Conservation (phyloP, 2,888 invertebrate species). For the Cyaniris semiargus region DNA sequence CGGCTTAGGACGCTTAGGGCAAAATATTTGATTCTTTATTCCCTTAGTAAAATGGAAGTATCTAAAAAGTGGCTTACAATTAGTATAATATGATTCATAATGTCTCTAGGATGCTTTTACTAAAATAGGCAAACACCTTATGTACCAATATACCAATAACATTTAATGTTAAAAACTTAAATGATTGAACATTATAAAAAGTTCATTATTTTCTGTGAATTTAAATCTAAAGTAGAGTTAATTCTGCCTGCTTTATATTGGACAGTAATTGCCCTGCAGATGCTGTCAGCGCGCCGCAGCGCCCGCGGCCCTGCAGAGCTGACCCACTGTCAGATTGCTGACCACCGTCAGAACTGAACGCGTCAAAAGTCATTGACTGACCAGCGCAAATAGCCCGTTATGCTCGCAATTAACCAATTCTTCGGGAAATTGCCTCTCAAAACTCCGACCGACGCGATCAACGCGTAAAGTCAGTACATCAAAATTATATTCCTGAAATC, state of each 20-base stretch:
- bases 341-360: neutral
- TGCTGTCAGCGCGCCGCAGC: neutral
- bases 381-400: neutral
- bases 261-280: neutral
- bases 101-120: no score
- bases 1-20: no score
- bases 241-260: neutral
- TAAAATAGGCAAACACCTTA: no score
- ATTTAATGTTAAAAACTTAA: no score
- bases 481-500: no score
- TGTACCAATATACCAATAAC: no score
- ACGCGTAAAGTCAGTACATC: neutral
- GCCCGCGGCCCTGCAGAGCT: neutral
- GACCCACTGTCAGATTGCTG: neutral
- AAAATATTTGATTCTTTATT: no score
- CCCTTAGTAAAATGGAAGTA: no score
- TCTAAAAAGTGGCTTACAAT: no score
- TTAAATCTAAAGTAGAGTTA: neutral
- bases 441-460: neutral
- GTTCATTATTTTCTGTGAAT: neutral
- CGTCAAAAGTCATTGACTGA: neutral
- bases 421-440: neutral
- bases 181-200: neutral
- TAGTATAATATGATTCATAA: no score
- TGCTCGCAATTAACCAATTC: neutral